Conservation (phyloP, 2,113 vertebrate genomes). For the Thryonomys swinderianus region DNA sequence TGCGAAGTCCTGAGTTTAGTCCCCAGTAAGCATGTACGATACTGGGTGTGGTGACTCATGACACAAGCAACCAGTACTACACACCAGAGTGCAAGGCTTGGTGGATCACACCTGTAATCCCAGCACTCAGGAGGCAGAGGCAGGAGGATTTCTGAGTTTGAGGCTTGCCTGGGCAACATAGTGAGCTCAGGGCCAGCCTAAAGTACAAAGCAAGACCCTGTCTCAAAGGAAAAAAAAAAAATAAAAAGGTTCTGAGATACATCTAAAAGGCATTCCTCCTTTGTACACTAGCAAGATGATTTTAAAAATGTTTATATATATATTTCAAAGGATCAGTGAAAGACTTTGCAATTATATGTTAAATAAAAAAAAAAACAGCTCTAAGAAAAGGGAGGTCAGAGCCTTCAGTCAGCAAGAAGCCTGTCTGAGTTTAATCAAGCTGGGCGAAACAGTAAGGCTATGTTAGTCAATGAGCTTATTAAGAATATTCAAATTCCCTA, state of each 20-base stretch:
- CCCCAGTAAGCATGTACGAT: too few relatives aligned
- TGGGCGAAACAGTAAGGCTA: background rate
- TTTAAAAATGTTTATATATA: background rate
- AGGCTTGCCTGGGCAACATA: too few relatives aligned
- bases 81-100: too few relatives aligned
- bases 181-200: too few relatives aligned
- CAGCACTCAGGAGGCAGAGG: too few relatives aligned
- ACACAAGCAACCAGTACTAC: too few relatives aligned
- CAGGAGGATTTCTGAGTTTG: too few relatives aligned
- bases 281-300: background rate
- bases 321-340: background rate
- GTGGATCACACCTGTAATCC: too few relatives aligned
- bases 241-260: background rate
- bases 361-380: constrained; percentile 26
- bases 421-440: background rate
- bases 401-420: background rate
- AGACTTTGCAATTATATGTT: background rate
- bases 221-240: too few relatives aligned
- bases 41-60: too few relatives aligned
- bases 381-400: background rate
- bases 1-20: too few relatives aligned
- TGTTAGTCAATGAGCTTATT: background rate
- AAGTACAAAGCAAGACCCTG: too few relatives aligned
- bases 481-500: background rate
- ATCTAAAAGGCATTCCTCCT: background rate